Evolutionary conservation across 2,888 invertebrate species (phyloP).

Genomic region (Megastigmus dorsalis): DNA sequence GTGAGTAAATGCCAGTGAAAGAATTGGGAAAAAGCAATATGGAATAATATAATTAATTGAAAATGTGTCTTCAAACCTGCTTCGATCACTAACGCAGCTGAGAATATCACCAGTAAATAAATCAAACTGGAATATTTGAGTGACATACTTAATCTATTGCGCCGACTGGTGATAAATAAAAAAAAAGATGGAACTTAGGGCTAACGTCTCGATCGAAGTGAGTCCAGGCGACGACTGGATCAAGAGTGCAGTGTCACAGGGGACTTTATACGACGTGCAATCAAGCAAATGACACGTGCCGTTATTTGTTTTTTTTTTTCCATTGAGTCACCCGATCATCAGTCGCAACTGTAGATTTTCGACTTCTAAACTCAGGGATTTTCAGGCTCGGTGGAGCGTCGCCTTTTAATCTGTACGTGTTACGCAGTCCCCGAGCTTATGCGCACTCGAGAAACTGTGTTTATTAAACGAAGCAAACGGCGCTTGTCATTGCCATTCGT

Average conservation of each 20-base stretch:
- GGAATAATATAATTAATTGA: not conserved
- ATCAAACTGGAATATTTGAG: conserved; percentile 23
- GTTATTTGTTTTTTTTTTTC: conserved; percentile 35
- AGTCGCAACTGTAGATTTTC: not conserved
- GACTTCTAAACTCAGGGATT: not conserved
- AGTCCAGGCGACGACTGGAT: conserved; percentile 29
- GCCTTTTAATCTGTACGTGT: conserved; percentile 13
- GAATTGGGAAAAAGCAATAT: no score
- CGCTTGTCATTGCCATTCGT: no score
- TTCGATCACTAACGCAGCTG: conserved; percentile 1
- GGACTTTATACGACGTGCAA: conserved; percentile 20
- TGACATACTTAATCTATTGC: conserved; percentile 26
- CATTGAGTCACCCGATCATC: conserved; percentile 16
- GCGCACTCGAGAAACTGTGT: not conserved
- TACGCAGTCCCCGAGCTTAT: not conserved
- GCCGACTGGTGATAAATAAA: not conserved
- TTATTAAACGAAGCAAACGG: not conserved
- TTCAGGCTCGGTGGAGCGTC: not conserved
- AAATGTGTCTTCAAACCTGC: conserved; percentile 35
- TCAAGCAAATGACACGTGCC: not conserved
- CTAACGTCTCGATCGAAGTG: conserved; percentile 15
- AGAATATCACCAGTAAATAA: conserved; percentile 13
- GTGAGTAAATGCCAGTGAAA: no score
- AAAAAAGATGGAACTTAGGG: not conserved
- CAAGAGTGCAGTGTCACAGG: conserved; percentile 1